Percentiles rank a stretch among this genome's conserved stretches.
These are phyloP conservation scores for Ditylenchus weischeri DNA, from an alignment of 2,888 invertebrate genomes.

Conservation along the genomic window DNA sequence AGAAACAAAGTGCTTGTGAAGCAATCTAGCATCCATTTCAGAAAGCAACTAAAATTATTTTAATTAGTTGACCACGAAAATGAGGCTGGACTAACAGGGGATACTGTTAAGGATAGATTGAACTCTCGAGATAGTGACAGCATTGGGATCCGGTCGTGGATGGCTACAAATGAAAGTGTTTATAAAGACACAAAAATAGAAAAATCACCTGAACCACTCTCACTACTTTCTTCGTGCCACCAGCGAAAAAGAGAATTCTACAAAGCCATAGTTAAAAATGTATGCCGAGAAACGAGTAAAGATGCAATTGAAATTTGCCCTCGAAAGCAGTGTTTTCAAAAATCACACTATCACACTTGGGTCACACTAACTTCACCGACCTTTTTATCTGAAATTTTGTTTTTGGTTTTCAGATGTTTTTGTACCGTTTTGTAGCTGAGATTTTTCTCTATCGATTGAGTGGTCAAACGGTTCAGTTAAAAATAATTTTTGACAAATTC, in stretches of 20 bases:
- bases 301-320: no score
- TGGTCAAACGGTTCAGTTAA: no score
- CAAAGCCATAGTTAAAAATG: background rate
- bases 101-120: conserved; percentile 60
- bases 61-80: no score
- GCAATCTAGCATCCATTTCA: conserved; percentile 59
- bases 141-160: conserved; percentile 31
- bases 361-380: no score
- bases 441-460: no score
- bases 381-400: no score
- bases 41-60: conserved; percentile 52
- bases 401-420: no score
- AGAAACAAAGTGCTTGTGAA: conserved; percentile 57
- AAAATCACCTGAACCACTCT: conserved; percentile 24
- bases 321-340: no score
- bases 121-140: conserved; percentile 39
- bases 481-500: no score
- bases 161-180: conserved; percentile 11
- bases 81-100: conserved; percentile 34
- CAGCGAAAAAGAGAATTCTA: conserved; percentile 18
- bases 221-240: conserved; percentile 36
- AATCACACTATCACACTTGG: no score
- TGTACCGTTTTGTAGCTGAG: no score
- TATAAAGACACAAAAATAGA: no score
- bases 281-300: background rate